phyloP scores from a whole-genome alignment of 2,888 invertebrate genomes.

The Athalia cordata region DNA sequence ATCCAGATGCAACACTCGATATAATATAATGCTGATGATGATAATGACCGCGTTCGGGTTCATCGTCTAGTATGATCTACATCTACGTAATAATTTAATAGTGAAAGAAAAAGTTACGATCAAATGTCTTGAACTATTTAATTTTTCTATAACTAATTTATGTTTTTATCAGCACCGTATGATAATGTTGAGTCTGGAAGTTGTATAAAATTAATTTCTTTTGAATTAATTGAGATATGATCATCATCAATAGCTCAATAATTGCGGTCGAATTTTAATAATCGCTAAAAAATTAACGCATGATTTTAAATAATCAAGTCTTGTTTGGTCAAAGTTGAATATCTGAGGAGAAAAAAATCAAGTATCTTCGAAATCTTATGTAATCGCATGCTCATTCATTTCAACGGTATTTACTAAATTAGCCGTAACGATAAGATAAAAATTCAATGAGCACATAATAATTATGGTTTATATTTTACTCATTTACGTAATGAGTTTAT shows the following conservation, averaged over 20 bases:
- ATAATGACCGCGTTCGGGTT: no score
- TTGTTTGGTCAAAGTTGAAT: no score
- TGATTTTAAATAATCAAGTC: no score
- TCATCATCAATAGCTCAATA: no score
- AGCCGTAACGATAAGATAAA: not conserved
- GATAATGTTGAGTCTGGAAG: not conserved
- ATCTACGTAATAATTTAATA: not conserved
- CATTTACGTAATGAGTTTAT: not conserved
- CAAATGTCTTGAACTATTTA: not conserved
- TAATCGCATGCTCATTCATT: not conserved
- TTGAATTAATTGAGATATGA: not conserved
- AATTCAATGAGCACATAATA: not conserved
- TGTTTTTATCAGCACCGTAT: not conserved
- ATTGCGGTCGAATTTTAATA: no score
- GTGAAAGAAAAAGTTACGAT: not conserved
- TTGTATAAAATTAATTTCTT: not conserved
- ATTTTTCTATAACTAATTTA: not conserved
- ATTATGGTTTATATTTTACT: not conserved
- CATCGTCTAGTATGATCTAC: not conserved
- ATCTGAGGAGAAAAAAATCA: no score
- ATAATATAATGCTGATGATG: no score
- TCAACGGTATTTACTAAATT: not conserved
- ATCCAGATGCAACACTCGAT: no score
- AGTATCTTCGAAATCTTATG: no score
- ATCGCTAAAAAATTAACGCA: no score